phyloP scores from a whole-genome alignment of 2,113 vertebrate species.

The Oxyura jamaicensis region DNA sequence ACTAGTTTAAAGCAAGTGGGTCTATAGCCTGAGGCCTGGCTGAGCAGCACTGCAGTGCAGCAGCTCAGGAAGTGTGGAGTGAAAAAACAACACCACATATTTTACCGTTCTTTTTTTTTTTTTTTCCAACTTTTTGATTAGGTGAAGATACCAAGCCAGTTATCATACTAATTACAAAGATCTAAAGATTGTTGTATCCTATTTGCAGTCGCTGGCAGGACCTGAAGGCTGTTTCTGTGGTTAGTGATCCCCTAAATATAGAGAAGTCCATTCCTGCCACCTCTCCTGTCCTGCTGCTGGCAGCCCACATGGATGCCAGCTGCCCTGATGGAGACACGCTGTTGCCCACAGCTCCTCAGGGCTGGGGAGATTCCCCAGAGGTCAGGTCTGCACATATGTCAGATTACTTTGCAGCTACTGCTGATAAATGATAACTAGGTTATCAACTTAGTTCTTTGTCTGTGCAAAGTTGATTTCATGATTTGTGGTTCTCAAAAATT shows the following conservation, averaged over 20 bases:
- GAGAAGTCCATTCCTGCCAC: background rate
- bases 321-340: background rate
- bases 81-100: background rate
- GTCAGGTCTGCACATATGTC: background rate
- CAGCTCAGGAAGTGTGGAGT: background rate
- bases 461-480: background rate
- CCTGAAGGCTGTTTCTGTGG: background rate
- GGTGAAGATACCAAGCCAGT: background rate
- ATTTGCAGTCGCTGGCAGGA: background rate
- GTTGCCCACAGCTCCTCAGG: background rate
- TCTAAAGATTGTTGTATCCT: background rate
- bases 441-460: background rate
- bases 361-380: background rate
- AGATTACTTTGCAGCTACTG: background rate
- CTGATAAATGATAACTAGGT: background rate
- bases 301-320: background rate
- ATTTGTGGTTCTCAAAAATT: background rate
- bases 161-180: background rate
- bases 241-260: background rate
- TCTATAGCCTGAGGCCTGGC: background rate
- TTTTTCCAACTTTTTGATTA: background rate
- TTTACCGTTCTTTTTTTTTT: background rate
- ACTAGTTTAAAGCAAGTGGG: background rate
- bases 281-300: background rate
- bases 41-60: background rate